phyloP scores from a whole-genome alignment of 2,113 vertebrate species.

The Anser cygnoides region DNA sequence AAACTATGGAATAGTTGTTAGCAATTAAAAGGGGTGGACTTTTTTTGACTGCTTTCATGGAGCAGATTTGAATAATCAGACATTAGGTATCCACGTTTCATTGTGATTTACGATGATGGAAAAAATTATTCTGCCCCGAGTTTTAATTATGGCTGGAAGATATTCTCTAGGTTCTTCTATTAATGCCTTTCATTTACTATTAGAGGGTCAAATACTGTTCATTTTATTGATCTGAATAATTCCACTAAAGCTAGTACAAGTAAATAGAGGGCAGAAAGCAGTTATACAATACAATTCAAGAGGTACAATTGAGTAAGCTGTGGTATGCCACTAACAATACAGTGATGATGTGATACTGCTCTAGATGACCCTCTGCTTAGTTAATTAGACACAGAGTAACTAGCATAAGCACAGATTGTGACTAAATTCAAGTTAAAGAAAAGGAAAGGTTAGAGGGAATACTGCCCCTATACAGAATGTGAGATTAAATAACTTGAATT shows the following conservation, averaged over 20 bases:
- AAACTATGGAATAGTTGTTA: constrained; percentile 35
- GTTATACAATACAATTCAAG: background rate
- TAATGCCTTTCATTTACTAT: constrained; percentile 11
- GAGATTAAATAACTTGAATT: background rate
- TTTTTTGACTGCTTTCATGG: constrained; percentile 4
- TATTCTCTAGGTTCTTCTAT: constrained; percentile 22
- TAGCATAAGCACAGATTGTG: background rate
- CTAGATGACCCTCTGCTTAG: background rate
- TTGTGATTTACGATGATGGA: background rate
- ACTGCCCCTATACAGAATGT: background rate
- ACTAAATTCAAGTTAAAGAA: background rate
- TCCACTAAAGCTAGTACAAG: background rate
- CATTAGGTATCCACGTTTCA: background rate
- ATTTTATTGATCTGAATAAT: background rate
- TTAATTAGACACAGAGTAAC: background rate
- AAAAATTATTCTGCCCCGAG: background rate
- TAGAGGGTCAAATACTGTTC: constrained; percentile 16
- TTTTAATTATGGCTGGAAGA: constrained; percentile 44
- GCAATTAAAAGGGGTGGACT: constrained; percentile 1
- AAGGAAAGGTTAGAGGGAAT: background rate
- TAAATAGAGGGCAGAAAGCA: background rate
- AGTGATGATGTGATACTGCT: background rate
- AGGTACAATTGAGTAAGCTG: background rate
- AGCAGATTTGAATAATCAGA: constrained; percentile 22
- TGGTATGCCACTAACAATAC: background rate